These are phyloP conservation scores for Chloroceryle aenea DNA, from an alignment of 2,113 vertebrate species.

Conservation along the genomic window DNA sequence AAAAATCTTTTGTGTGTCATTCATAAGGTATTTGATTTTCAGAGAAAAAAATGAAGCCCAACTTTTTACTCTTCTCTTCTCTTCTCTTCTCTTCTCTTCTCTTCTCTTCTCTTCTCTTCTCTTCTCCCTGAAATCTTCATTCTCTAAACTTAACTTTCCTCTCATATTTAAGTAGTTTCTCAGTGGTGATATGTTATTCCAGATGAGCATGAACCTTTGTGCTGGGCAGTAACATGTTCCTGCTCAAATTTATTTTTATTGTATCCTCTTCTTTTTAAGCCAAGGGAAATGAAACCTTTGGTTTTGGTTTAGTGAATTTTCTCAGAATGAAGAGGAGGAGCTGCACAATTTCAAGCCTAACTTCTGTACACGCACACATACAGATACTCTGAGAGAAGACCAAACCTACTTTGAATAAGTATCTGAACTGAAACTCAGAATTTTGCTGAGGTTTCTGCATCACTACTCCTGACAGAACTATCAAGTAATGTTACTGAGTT, in stretches of 20 bases:
- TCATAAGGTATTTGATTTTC: not conserved
- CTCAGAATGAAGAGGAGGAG: not conserved
- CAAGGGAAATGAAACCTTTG: not conserved
- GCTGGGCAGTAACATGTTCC: not conserved
- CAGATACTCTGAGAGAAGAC: not conserved
- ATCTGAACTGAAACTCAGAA: not conserved
- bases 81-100: no score
- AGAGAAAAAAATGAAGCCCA: not conserved
- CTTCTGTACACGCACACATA: not conserved
- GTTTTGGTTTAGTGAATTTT: not conserved
- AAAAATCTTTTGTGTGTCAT: not conserved
- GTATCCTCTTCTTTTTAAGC: not conserved
- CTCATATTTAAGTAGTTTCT: not conserved
- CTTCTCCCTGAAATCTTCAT: not conserved
- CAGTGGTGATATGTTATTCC: not conserved
- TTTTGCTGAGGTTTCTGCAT: not conserved
- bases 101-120: no score
- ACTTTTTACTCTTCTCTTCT: no score
- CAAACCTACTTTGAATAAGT: not conserved
- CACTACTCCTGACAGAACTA: not conserved
- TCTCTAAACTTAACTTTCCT: not conserved
- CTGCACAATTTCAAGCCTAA: not conserved
- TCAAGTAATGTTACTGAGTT: not conserved
- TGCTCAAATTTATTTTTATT: not conserved
- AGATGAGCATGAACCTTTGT: not conserved